Evolutionary conservation across 1,140 invertebrate genomes (phyloP).

Genomic region (Apolygus lucorum): DNA sequence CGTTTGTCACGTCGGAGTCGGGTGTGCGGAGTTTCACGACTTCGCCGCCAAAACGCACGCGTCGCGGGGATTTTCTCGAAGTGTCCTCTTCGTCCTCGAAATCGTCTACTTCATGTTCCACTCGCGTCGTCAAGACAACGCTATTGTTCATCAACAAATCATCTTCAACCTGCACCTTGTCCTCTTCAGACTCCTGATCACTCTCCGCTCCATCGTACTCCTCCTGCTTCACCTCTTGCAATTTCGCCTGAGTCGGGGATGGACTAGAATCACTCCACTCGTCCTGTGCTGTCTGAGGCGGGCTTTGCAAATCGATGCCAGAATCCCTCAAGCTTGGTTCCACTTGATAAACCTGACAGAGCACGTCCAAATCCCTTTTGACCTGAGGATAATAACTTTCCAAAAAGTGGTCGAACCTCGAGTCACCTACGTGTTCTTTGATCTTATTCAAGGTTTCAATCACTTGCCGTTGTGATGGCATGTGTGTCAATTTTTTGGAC

Average conservation of each 20-base stretch:
- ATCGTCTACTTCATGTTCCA: conserved; percentile 23
- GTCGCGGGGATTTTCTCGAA: conserved; percentile 37
- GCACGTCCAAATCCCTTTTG: conserved; percentile 53
- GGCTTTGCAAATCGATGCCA: conserved; percentile 33
- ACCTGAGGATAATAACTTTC: conserved; percentile 44
- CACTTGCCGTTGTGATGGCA: conserved; percentile 56
- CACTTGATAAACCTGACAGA: conserved; percentile 56
- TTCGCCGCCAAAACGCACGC: conserved; percentile 73
- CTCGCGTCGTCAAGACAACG: background rate
- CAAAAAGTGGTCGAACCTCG: conserved; percentile 50
- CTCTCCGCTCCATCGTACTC: conserved; percentile 20
- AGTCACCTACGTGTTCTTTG: conserved; percentile 50
- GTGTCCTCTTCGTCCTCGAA: conserved; percentile 34
- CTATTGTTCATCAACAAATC: background rate
- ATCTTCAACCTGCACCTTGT: background rate
- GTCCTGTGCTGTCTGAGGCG: conserved; percentile 22
- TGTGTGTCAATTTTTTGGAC: conserved; percentile 54
- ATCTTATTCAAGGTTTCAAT: conserved; percentile 57
- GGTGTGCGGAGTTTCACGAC: conserved; percentile 71
- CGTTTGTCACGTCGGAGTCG: conserved; percentile 54
- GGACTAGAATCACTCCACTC: conserved; percentile 31
- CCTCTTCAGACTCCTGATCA: conserved; percentile 24
- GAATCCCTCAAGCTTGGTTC: conserved; percentile 33
- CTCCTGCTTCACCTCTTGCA: conserved; percentile 25
- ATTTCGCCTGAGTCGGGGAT: conserved; percentile 29